Conservation (phyloP, 2,888 invertebrate genomes). For the Aphidoletes aphidimyza region DNA sequence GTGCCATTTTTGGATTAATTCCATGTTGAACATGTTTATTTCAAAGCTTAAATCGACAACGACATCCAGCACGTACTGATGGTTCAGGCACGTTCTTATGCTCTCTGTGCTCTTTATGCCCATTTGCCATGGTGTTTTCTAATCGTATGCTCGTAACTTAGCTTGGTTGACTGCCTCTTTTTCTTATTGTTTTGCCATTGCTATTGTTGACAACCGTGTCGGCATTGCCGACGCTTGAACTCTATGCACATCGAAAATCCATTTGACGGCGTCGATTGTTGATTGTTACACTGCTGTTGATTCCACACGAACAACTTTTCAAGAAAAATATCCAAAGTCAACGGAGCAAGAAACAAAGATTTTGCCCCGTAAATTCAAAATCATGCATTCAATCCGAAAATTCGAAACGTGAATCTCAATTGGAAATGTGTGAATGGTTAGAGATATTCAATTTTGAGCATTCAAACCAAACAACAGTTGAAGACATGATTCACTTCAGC, state of each 20-base stretch:
- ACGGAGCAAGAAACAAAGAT: not conserved
- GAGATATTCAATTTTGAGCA: not conserved
- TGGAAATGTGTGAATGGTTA: not conserved
- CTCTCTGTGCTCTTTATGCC: slow-evolving; percentile 13
- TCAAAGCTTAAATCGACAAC: not conserved
- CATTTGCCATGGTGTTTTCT: slow-evolving; percentile 53
- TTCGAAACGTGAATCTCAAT: slow-evolving; percentile 20
- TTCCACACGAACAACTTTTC: not conserved
- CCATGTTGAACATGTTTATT: not conserved
- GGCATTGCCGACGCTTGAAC: not conserved
- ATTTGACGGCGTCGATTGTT: not conserved
- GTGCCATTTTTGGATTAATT: not conserved
- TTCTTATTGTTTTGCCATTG: not conserved
- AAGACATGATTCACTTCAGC: not conserved
- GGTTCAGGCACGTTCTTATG: slow-evolving; percentile 14
- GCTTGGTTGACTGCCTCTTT: slow-evolving; percentile 16
- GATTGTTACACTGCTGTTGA: too few relatives aligned
- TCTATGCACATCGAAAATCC: slow-evolving; percentile 2
- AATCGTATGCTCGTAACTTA: not conserved
- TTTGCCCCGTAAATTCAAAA: not conserved
- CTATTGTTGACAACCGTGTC: not conserved
- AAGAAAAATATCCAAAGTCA: not conserved
- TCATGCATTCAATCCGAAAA: not conserved
- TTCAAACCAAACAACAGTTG: not conserved
- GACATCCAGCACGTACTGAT: slow-evolving; percentile 26